A percentile compares a stretch with the other conserved stretches of the same genome.
phyloP scores from a whole-genome alignment of 1,140 invertebrate genomes.

The Ditylenchus dipsaci region DNA sequence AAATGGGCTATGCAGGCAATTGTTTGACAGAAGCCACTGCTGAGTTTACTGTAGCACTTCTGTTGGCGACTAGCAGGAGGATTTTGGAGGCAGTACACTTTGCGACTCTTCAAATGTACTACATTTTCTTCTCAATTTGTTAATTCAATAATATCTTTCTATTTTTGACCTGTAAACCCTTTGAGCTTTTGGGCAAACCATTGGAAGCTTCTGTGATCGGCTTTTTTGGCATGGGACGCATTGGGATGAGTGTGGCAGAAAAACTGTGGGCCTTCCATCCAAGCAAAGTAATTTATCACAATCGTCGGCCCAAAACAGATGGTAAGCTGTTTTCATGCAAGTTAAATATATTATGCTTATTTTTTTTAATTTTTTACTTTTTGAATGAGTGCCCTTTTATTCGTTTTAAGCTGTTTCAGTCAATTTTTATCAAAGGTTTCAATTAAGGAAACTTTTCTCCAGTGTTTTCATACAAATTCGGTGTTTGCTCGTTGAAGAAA shows the following conservation, averaged over 20 bases:
- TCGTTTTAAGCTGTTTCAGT: no score
- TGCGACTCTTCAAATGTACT: conserved; percentile 23
- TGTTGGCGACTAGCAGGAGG: conserved; percentile 67
- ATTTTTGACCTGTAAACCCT: conserved; percentile 77
- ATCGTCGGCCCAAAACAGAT: conserved; percentile 18
- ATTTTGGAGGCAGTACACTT: conserved; percentile 29
- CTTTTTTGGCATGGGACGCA: conserved; percentile 66
- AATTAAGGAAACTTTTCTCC: no score
- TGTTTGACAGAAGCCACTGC: conserved; percentile 87
- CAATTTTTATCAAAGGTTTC: no score
- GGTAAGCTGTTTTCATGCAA: no score
- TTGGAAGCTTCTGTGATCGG: conserved; percentile 76
- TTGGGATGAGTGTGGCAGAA: conserved; percentile 60
- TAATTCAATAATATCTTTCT: conserved; percentile 65
- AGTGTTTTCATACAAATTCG: no score
- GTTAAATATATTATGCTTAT: no score
- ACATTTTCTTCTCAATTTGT: not conserved
- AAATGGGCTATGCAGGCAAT: conserved; percentile 78
- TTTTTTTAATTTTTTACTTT: no score
- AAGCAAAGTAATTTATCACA: conserved; percentile 55
- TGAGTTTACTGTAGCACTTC: conserved; percentile 72
- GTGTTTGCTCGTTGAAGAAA: no score
- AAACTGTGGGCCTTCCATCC: conserved; percentile 56
- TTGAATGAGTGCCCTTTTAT: no score
- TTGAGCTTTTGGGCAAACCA: conserved; percentile 80